Evolutionary conservation across 2,888 invertebrate species (phyloP), one percentile per base, ranked within the genome.

Genomic region (Conus canariensis): DNA sequence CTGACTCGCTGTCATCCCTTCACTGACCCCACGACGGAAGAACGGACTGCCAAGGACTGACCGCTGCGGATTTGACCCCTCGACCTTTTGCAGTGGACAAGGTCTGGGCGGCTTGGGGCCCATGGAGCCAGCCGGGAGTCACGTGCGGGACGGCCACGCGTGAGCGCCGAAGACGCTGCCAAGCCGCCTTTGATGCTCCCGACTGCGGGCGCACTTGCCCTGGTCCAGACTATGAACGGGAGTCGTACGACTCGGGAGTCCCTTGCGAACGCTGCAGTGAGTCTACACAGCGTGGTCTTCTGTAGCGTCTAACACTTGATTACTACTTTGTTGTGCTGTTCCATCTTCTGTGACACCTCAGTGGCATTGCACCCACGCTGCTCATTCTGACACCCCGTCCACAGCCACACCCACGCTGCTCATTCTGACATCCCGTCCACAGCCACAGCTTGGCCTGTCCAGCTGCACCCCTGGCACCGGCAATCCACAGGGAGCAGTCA

Each of bases 71-170:
- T 45, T 45, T 45, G 45, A 45, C 45, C 45, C 45, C n/a, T 22
- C 59, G 14, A 16, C 82, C 64, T 22, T 22, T 3, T 85, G 59
- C 86, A 89, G 89, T 77, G 58, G 77, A 85, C 30, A 70, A 85
- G 5, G 85, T n/a, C 77, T 89, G 89, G 89, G 77, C 30, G n/a
- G 56, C 85, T n/a, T 89, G 89, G 89, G 74, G 85, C 10, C 16
- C 58, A 6, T 89, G 89, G 89, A 74, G 85, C 12, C 56, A 59
- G 58, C 56, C 59, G 1, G 19, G 56, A 9, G 89, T 60, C 30
- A 74, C 85, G 5, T 89, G 89, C n/a, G 85, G 89, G 7, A 16
- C n/a, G 30, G 85, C 22, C 22, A 25, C 58, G 14, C 74, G 77
- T 0, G 86, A 85, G 12, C 70, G 89, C 8, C 25, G 74, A 56